Percentiles rank a stretch among this genome's conserved stretches.
These are phyloP conservation scores for Perizoma flavofasciatum DNA, from an alignment of 2,888 invertebrate genomes.

Conservation along the genomic window DNA sequence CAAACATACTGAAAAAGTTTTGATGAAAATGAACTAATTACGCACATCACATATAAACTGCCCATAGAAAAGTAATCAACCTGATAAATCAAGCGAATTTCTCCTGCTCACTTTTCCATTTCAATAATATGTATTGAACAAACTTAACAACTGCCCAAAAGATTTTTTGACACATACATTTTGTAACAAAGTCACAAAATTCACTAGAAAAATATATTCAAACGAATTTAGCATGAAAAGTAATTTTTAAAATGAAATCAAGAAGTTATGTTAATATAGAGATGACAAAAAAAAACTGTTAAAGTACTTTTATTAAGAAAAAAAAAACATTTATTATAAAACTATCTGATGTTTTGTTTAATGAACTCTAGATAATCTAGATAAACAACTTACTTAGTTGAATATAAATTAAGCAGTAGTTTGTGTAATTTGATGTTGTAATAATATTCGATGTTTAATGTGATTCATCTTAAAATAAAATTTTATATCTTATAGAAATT, in stretches of 20 bases:
- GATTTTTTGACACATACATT: not conserved
- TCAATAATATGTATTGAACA: too few relatives aligned
- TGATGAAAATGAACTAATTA: too few relatives aligned
- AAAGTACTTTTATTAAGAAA: not conserved
- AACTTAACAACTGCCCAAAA: too few relatives aligned
- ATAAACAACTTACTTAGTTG: not conserved
- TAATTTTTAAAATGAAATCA: not conserved
- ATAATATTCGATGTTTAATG: constrained; percentile 26
- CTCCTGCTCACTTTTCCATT: too few relatives aligned
- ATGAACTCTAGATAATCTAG: not conserved
- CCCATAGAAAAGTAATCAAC: too few relatives aligned
- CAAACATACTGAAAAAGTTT: too few relatives aligned
- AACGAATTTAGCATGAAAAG: constrained; percentile 29
- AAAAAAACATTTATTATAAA: not conserved
- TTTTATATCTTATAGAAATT: constrained; percentile 26
- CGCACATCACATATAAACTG: too few relatives aligned
- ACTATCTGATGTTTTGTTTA: not conserved
- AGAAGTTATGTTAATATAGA: constrained; percentile 1
- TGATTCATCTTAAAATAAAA: constrained; percentile 29
- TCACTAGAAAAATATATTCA: constrained; percentile 19
- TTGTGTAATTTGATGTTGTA: constrained; percentile 28
- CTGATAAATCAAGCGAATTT: too few relatives aligned
- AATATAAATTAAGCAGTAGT: constrained; percentile 13
- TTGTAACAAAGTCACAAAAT: constrained; percentile 21
- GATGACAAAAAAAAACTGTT: not conserved